Evolutionary conservation across 2,888 invertebrate species (phyloP).

Genomic region (Homarus gammarus): DNA sequence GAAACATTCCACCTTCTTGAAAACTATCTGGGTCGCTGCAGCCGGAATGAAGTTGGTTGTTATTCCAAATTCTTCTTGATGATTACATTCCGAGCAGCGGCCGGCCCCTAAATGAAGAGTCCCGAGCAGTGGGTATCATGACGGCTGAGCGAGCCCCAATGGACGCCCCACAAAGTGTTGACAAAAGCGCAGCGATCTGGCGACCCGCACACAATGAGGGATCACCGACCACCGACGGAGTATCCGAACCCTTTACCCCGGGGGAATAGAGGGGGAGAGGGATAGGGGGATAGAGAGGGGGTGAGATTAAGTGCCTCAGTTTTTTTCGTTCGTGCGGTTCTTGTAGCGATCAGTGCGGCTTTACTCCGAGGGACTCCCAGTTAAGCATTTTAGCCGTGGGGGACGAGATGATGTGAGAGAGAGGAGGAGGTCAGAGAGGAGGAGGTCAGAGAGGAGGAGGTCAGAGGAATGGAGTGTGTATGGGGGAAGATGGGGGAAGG

Average conservation of each 20-base stretch:
- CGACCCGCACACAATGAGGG: slow-evolving; percentile 50
- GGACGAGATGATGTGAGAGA: background rate
- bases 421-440: background rate
- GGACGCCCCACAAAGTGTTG: slow-evolving; percentile 52
- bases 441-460: too few relatives aligned
- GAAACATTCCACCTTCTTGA: too few relatives aligned
- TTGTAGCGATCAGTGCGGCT: background rate
- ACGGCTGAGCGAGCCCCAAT: slow-evolving; percentile 51
- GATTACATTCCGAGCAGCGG: slow-evolving; percentile 12
- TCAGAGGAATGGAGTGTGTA: too few relatives aligned
- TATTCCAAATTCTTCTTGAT: slow-evolving; percentile 15
- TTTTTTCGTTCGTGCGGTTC: background rate
- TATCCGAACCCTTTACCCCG: slow-evolving; percentile 52
- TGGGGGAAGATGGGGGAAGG: too few relatives aligned
- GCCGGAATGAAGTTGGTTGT: background rate
- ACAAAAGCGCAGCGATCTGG: slow-evolving; percentile 66
- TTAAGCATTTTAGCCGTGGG: background rate
- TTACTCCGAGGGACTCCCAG: background rate
- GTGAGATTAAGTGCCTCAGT: slow-evolving; percentile 4
- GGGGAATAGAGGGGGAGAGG: background rate
- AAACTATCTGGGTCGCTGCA: background rate
- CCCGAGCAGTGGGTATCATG: slow-evolving; percentile 27
- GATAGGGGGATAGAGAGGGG: slow-evolving; percentile 7
- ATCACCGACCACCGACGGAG: slow-evolving; percentile 57
- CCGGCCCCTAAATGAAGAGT: slow-evolving; percentile 49